Percentiles rank a stretch among this genome's conserved stretches.
phyloP scores from a whole-genome alignment of 2,888 invertebrate genomes.

The Eilema caniola region DNA sequence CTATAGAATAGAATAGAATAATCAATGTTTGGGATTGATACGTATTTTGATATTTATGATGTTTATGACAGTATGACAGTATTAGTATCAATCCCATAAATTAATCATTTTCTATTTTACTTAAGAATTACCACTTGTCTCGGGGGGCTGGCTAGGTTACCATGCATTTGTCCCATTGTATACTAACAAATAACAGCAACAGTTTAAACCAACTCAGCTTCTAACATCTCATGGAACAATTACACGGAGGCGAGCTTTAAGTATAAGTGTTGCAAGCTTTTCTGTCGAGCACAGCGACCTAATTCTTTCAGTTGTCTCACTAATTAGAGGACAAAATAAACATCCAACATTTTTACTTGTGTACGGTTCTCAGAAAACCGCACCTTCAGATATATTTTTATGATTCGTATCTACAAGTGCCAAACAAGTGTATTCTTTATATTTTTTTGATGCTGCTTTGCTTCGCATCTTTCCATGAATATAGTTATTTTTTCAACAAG shows the following conservation, averaged over 20 bases:
- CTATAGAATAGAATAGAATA: too few relatives aligned
- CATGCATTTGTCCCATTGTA: not conserved
- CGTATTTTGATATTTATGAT: too few relatives aligned
- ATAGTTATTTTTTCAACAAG: too few relatives aligned
- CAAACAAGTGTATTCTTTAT: not conserved
- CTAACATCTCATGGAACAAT: slow-evolving; percentile 32
- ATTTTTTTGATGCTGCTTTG: not conserved
- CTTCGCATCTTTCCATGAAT: not conserved
- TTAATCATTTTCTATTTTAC: too few relatives aligned
- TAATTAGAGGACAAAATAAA: slow-evolving; percentile 38
- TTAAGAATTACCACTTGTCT: too few relatives aligned
- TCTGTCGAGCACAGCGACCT: slow-evolving; percentile 42
- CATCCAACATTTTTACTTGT: slow-evolving; percentile 34
- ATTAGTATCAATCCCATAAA: too few relatives aligned
- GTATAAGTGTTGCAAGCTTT: slow-evolving; percentile 36
- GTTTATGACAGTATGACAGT: too few relatives aligned
- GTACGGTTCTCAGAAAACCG: slow-evolving; percentile 17
- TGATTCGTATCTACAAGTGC: not conserved
- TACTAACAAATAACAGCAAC: not conserved
- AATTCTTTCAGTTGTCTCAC: slow-evolving; percentile 38
- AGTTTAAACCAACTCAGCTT: not conserved
- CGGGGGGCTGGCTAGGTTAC: too few relatives aligned
- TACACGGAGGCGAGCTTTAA: slow-evolving; percentile 38
- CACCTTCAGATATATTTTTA: slow-evolving; percentile 15
- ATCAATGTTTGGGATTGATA: too few relatives aligned